Percentiles rank a stretch among this genome's conserved stretches.
These are phyloP conservation scores for Terrapene triunguis DNA, from an alignment of 2,113 vertebrate genomes.

Conservation along the genomic window DNA sequence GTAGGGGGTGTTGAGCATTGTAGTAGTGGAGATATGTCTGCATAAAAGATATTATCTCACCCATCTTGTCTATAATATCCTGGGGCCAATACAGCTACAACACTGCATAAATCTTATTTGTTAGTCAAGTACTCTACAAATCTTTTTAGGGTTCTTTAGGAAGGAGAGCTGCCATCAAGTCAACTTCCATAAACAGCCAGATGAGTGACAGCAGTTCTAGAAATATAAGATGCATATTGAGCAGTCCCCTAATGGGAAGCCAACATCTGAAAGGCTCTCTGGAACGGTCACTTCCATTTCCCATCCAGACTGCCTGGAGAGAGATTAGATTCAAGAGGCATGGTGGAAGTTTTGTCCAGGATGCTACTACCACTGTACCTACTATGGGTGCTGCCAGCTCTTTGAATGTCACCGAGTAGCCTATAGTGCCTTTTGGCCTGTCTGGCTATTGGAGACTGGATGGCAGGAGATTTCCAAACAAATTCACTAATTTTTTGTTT, in stretches of 20 bases:
- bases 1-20: no score
- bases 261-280: fast-evolving
- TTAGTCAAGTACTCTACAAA: not conserved
- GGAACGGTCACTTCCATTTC: fast-evolving
- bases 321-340: not conserved
- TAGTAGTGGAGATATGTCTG: no score
- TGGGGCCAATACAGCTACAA: no score
- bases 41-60: no score
- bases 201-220: no score
- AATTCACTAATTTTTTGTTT: not conserved
- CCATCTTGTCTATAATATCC: no score
- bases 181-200: no score
- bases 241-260: fast-evolving
- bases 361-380: fast-evolving
- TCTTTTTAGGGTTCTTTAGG: no score
- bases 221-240: not conserved
- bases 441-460: not conserved
- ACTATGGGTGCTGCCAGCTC: not conserved
- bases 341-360: fast-evolving
- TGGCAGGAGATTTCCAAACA: not conserved
- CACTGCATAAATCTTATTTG: no score
- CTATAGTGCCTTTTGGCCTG: fast-evolving
- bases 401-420: fast-evolving
- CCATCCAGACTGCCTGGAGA: fast-evolving
- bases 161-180: not conserved